Percentiles rank a stretch among this genome's conserved stretches.
These are phyloP conservation scores for Probaryconus sp. DNA, from an alignment of 1,140 invertebrate genomes.

Conservation along the genomic window DNA sequence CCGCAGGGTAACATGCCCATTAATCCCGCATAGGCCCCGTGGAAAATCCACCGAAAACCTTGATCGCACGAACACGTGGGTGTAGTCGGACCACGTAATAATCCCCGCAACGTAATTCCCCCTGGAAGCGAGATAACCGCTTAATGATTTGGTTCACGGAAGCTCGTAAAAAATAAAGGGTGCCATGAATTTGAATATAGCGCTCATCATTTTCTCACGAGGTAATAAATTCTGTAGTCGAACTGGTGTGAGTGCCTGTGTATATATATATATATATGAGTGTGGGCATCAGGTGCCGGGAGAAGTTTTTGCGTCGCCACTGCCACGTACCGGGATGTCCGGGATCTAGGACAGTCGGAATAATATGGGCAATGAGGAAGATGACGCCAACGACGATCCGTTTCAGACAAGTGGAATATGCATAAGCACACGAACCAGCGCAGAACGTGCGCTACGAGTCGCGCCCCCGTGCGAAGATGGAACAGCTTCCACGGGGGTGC, in stretches of 20 bases:
- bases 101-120: too few species aligned
- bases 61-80: too few species aligned
- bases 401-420: slow-evolving; percentile 61
- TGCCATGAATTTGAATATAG: slow-evolving; percentile 42
- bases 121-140: slow-evolving; percentile 26
- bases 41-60: slow-evolving; percentile 29
- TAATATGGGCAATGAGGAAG: slow-evolving; percentile 30
- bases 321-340: slow-evolving; percentile 11
- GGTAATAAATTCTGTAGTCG: too few species aligned
- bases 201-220: slow-evolving; percentile 18
- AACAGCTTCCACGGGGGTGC: slow-evolving; percentile 78
- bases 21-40: too few species aligned
- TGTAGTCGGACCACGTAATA: too few species aligned
- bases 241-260: too few species aligned
- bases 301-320: too few species aligned
- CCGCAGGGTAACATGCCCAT: too few species aligned
- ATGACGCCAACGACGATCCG: slow-evolving; percentile 31
- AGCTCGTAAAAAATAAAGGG: slow-evolving; percentile 45
- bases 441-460: slow-evolving; percentile 59
- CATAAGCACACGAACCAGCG: slow-evolving; percentile 75
- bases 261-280: too few species aligned
- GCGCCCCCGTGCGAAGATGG: slow-evolving; percentile 79
- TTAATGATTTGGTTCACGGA: slow-evolving; percentile 53
- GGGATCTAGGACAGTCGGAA: not conserved
- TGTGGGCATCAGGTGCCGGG: too few species aligned